phyloP scores from a whole-genome alignment of 2,888 invertebrate species.

The Epistrophe eligans region DNA sequence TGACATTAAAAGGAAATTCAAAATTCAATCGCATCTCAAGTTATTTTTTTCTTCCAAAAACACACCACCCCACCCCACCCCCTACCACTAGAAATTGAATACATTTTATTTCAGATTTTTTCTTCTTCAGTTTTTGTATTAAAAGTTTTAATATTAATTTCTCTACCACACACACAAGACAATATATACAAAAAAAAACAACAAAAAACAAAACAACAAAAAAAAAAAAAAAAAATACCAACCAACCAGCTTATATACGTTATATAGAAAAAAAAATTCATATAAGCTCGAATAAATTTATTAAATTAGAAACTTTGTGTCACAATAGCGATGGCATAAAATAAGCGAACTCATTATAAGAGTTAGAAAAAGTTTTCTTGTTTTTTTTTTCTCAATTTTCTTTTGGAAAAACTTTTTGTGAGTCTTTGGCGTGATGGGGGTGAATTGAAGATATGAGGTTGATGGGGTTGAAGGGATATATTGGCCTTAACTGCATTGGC shows the following conservation, averaged over 20 bases:
- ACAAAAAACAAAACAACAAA: neutral
- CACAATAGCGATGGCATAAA: conserved; percentile 73
- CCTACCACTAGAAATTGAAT: conserved; percentile 11
- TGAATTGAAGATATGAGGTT: neutral
- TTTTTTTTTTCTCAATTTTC: conserved; percentile 11
- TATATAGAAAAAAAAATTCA: conserved; percentile 9
- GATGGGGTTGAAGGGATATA: neutral
- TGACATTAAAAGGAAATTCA: conserved; percentile 56
- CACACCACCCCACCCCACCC: too few species aligned
- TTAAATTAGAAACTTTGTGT: conserved; percentile 75
- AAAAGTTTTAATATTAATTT: conserved; percentile 70
- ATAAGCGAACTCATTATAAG: conserved; percentile 74
- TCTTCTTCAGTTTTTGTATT: conserved; percentile 16
- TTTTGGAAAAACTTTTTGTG: conserved; percentile 24
- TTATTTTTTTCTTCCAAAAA: conserved; percentile 31
- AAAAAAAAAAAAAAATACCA: neutral
- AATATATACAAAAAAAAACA: neutral
- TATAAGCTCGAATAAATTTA: conserved; percentile 70
- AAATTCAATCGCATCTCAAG: conserved; percentile 64
- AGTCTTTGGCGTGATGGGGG: conserved; percentile 22
- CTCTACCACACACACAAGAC: conserved; percentile 31
- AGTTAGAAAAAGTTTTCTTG: conserved; percentile 64
- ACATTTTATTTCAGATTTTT: conserved; percentile 4
- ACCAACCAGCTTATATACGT: neutral
- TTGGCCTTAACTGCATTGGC: neutral